phyloP scores from a whole-genome alignment of 1,140 invertebrate genomes.

The Akabosia matsudoensis region DNA sequence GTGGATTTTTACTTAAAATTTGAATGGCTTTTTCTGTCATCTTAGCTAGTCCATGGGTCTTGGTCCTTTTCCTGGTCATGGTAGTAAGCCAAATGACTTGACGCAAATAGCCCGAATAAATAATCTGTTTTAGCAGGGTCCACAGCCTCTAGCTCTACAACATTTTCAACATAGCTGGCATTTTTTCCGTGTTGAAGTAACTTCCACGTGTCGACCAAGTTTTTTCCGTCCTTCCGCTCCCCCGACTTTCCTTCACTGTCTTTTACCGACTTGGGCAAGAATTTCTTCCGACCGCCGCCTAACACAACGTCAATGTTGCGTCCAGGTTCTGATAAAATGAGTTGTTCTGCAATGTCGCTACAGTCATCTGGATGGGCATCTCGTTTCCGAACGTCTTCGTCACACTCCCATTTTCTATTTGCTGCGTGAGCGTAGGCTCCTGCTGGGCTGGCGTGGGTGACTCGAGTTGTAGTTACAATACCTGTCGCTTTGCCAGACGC shows the following conservation, averaged over 20 bases:
- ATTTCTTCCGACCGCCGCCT: constrained; percentile 65
- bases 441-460: constrained; percentile 63
- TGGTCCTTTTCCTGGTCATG: constrained; percentile 58
- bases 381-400: constrained; percentile 8
- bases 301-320: constrained; percentile 50
- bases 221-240: background rate
- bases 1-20: constrained; percentile 69
- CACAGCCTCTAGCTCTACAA: background rate
- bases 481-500: constrained; percentile 59
- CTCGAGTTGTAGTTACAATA: constrained; percentile 55
- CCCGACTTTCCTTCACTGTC: constrained; percentile 52
- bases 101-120: constrained; percentile 55
- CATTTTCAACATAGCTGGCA: background rate
- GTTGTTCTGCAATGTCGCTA: constrained; percentile 52
- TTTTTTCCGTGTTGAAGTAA: background rate
- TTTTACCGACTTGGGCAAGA: constrained; percentile 61
- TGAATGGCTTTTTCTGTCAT: constrained; percentile 77
- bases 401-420: constrained; percentile 52
- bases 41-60: constrained; percentile 72
- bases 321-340: constrained; percentile 49
- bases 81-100: constrained; percentile 58
- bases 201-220: background rate
- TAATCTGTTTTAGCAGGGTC: constrained; percentile 31
- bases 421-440: constrained; percentile 76
- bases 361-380: constrained; percentile 47